Conservation (phyloP, 2,888 invertebrate species). For the Synergus gifuensis region DNA sequence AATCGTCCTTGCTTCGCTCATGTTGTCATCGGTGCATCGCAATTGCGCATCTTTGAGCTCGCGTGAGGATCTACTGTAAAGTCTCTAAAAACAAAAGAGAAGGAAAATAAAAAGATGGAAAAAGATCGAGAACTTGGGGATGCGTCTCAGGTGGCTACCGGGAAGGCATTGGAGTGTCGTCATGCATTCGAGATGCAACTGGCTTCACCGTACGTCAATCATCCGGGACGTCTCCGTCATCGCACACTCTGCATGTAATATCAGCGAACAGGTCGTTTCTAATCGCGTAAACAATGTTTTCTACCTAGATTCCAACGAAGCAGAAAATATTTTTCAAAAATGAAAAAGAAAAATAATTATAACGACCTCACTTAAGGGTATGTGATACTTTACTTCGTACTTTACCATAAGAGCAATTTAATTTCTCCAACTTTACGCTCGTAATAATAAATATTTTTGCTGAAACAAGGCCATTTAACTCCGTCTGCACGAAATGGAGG, state of each 20-base stretch:
- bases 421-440: no score
- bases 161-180: conserved; percentile 66
- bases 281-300: conserved; percentile 62
- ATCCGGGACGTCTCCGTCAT: conserved; percentile 71
- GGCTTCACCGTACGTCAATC: conserved; percentile 71
- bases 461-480: no score
- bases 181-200: conserved; percentile 72
- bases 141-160: conserved; percentile 76
- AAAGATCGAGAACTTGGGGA: conserved; percentile 67
- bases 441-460: no score
- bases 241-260: conserved; percentile 67
- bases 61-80: conserved; percentile 54
- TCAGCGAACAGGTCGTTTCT: conserved; percentile 46
- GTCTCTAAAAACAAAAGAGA: conserved; percentile 41
- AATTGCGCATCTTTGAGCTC: conserved; percentile 57
- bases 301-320: conserved; percentile 4
- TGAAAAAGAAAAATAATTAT: neutral
- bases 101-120: conserved; percentile 45
- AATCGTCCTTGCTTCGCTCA: conserved; percentile 73
- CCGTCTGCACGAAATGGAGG: no score
- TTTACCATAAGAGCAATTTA: no score
- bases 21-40: conserved; percentile 62
- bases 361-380: neutral
- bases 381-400: neutral
- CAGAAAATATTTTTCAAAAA: neutral